These are phyloP conservation scores for Eulithis prunata DNA, from an alignment of 2,888 invertebrate species.

Conservation along the genomic window DNA sequence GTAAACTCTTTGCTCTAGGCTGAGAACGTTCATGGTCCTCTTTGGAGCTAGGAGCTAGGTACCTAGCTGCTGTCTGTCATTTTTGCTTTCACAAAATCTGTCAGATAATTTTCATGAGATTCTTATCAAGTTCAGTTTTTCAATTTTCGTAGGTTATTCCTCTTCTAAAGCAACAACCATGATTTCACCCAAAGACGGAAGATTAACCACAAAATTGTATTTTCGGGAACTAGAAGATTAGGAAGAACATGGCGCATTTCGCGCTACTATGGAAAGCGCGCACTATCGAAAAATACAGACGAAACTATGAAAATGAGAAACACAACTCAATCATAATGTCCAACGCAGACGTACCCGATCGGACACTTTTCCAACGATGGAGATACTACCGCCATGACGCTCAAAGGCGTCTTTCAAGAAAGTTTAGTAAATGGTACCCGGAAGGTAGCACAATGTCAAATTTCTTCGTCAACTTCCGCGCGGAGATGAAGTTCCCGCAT, in stretches of 20 bases:
- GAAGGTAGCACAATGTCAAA: conserved; percentile 67
- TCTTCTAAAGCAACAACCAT: neutral
- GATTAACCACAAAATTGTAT: conserved; percentile 4
- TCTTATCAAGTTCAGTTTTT: neutral
- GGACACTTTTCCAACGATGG: conserved; percentile 76
- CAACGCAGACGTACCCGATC: conserved; percentile 67
- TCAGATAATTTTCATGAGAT: neutral
- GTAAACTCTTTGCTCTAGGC: too few relatives aligned
- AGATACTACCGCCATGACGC: conserved; percentile 70
- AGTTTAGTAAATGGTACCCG: conserved; percentile 65
- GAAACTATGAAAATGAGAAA: conserved; percentile 84
- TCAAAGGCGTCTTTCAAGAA: conserved; percentile 66
- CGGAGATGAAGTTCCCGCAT: conserved; percentile 81
- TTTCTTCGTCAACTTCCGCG: conserved; percentile 63
- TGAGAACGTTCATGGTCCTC: too few relatives aligned
- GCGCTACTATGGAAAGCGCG: conserved; percentile 83
- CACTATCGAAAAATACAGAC: conserved; percentile 76
- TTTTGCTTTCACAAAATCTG: too few relatives aligned
- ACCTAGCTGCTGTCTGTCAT: too few relatives aligned
- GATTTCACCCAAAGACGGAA: conserved; percentile 1
- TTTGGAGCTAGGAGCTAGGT: too few relatives aligned
- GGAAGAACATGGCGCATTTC: conserved; percentile 79
- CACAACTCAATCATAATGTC: conserved; percentile 77
- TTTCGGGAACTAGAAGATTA: conserved; percentile 1
- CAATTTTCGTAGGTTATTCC: neutral